Percentiles rank a stretch among this genome's conserved stretches.
Conservation (phyloP, 2,113 vertebrate species). For the Cynoglossus semilaevis region DNA sequence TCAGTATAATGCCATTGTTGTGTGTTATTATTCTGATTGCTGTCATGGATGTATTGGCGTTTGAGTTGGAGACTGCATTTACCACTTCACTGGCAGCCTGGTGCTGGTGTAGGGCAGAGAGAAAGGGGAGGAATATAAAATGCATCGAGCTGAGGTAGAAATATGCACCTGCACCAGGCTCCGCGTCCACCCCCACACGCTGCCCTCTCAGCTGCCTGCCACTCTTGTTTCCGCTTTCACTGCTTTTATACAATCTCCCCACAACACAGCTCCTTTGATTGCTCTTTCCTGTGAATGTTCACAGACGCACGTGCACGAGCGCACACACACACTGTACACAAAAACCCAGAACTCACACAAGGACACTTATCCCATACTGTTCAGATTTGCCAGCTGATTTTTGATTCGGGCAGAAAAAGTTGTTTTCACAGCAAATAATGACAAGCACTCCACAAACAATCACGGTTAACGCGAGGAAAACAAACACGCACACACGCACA, state of each 20-base stretch:
- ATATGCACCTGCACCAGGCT: constrained; percentile 65
- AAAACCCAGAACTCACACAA: constrained; percentile 30
- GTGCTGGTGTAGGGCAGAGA: constrained; percentile 19
- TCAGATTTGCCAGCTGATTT: constrained; percentile 57
- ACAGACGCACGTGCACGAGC: constrained; percentile 22
- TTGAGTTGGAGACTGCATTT: constrained; percentile 42
- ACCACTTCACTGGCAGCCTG: constrained; percentile 13
- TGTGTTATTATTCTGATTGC: constrained; percentile 37
- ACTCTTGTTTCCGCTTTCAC: constrained; percentile 53
- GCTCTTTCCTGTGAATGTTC: constrained; percentile 47
- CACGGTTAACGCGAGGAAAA: constrained; percentile 29
- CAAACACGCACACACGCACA: constrained; percentile 15
- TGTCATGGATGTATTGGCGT: constrained; percentile 19
- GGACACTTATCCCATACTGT: constrained; percentile 34
- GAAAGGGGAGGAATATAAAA: constrained; percentile 50
- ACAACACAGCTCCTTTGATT: constrained; percentile 57
- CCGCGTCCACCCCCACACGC: constrained; percentile 54
- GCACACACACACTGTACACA: constrained; percentile 8
- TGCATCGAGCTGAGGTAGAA: constrained; percentile 53
- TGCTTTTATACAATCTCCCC: constrained; percentile 52
- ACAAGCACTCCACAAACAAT: constrained; percentile 55
- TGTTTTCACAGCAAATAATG: constrained; percentile 61
- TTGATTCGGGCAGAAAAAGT: constrained; percentile 57
- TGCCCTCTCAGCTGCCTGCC: constrained; percentile 68
- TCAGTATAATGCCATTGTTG: constrained; percentile 34